Base-by-base conservation (phyloP, 2,797 vertebrate species). In the Bradypodion ventrale region DNA sequence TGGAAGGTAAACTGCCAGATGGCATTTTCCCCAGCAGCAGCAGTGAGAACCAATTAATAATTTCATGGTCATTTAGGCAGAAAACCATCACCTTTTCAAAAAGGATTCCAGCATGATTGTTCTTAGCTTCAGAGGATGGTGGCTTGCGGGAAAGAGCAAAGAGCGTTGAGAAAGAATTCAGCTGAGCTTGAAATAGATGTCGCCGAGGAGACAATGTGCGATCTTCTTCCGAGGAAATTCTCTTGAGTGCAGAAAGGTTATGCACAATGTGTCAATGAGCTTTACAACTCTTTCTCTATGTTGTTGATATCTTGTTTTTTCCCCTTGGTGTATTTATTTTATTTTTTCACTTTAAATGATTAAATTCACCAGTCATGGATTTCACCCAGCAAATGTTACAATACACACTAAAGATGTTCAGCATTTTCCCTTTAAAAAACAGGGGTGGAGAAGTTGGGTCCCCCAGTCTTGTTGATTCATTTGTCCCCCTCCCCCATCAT, bases 1-100 rank as follows among this genome's bases (percentile, higher is more conserved):
- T 85, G 21, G 32, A 0, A 1, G 46, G 40, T 76, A 83, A 49
- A 10, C 35, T 80, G 88, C 74, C 35, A 88, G 23, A 82, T 46
- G 52, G 15, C 63, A 8, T 79, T 82, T 91, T 83, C 29, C 70
- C 78, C 13, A 46, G 66, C 60, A 40, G 5, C 56, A 10, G 4
- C 73, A 86, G 25, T 60, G 66, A 84, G 83, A 91, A 81, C 16
- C n/a, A 37, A 77, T 78, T 84, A 84, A 35, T 78, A 87, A 86
- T 82, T 89, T 84, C 68, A 80, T 46, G 46, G 29, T 13, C 12
- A 73, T 37, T 13, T 75, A 68, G 15, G 60, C n/a, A 82, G 76
- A 90, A 86, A 85, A 56, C 21, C 49, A 3, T 70, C 60, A 78
- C 7, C 4, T 80, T 82, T 80, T 32, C 0, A 44, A 77, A 70